phyloP scores from a whole-genome alignment of 1,140 invertebrate species.

The Heterodera carotae region DNA sequence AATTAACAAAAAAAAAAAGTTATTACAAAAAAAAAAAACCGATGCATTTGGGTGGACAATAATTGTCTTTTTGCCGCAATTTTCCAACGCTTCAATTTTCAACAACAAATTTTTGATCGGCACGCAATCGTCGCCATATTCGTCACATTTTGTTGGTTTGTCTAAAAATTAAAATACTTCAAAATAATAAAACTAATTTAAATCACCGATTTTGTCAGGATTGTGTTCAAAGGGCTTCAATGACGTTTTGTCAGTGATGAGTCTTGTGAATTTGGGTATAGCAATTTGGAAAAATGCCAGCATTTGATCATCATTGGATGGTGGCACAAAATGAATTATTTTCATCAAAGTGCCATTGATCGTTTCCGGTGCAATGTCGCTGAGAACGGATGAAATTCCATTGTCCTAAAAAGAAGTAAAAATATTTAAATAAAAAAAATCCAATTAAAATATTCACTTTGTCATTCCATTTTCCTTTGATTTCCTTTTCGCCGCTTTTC shows the following conservation, averaged over 20 bases:
- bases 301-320: neutral
- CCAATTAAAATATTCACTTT: neutral
- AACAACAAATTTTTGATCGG: neutral
- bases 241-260: neutral
- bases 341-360: neutral
- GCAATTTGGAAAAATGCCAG: neutral
- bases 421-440: neutral
- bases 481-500: neutral
- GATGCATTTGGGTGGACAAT: too few species aligned
- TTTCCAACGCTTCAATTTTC: neutral
- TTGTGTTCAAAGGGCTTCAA: neutral
- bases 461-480: neutral
- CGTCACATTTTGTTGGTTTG: neutral
- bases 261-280: neutral
- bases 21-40: too few species aligned
- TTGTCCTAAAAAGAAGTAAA: neutral
- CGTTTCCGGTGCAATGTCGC: neutral
- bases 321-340: neutral
- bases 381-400: neutral
- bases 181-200: too few species aligned
- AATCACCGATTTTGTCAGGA: too few species aligned
- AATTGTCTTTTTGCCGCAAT: neutral
- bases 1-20: too few species aligned
- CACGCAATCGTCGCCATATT: neutral
- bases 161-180: neutral